Conservation (phyloP, 2,888 invertebrate genomes). For the Agrotis ipsilon region DNA sequence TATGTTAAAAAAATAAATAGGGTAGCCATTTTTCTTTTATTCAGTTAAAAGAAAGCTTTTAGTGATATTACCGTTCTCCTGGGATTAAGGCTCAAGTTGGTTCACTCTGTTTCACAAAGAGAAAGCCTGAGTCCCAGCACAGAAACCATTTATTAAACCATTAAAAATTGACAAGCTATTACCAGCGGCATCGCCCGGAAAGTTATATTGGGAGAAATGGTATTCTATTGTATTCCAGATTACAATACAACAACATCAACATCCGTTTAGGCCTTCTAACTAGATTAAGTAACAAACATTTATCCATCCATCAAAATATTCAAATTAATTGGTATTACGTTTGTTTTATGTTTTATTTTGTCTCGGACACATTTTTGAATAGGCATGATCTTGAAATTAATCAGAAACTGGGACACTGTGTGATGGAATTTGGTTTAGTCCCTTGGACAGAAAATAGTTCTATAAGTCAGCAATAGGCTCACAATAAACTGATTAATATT, state of each 20-base stretch:
- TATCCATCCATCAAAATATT: no score
- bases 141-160: neutral
- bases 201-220: no score
- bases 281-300: no score
- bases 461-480: neutral
- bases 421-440: neutral
- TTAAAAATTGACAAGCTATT: neutral
- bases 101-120: neutral
- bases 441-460: neutral
- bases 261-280: no score
- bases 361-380: neutral
- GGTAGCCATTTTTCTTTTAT: neutral
- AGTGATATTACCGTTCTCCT: neutral
- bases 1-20: neutral
- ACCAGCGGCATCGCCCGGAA: no score
- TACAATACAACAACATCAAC: no score
- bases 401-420: neutral
- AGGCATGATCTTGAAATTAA: neutral
- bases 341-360: neutral
- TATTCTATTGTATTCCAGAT: no score
- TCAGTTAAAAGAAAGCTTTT: neutral
- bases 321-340: no score
- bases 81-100: neutral
- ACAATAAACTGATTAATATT: neutral
- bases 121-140: neutral